Conservation (phyloP, 2,888 invertebrate genomes). For the Pyrrhia umbra region DNA sequence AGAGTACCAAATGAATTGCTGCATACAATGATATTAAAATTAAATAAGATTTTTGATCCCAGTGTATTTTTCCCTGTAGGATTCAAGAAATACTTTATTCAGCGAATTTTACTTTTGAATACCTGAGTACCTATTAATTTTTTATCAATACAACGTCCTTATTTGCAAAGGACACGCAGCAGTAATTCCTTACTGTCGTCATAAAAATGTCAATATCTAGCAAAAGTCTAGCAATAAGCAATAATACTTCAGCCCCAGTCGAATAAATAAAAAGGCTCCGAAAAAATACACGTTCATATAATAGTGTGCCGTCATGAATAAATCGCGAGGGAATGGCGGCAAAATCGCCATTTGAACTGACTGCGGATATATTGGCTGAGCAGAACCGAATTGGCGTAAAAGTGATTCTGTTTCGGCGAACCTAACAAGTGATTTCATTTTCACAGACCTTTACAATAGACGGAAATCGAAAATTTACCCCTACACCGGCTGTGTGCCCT, state of each 20-base stretch:
- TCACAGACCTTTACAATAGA: constrained; percentile 77
- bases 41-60: too few species aligned
- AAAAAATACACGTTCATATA: constrained; percentile 53
- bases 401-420: constrained; percentile 78
- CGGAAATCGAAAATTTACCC: constrained; percentile 82
- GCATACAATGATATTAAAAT: too few species aligned
- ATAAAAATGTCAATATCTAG: constrained; percentile 52
- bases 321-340: constrained; percentile 59
- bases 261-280: constrained; percentile 51
- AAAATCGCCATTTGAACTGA: constrained; percentile 68
- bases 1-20: not conserved
- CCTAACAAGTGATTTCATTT: constrained; percentile 81
- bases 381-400: constrained; percentile 77
- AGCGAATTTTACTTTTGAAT: not conserved
- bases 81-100: not conserved
- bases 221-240: constrained; percentile 56
- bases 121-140: constrained; percentile 19
- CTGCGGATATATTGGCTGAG: constrained; percentile 71
- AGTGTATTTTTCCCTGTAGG: too few species aligned
- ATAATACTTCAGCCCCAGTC: constrained; percentile 48
- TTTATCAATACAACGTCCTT: constrained; percentile 30
- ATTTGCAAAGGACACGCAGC: constrained; percentile 46
- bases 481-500: constrained; percentile 73
- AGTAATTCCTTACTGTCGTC: constrained; percentile 43
- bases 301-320: constrained; percentile 60